phyloP scores from a whole-genome alignment of 2,797 vertebrate species.

The Sebastes matsubarae region DNA sequence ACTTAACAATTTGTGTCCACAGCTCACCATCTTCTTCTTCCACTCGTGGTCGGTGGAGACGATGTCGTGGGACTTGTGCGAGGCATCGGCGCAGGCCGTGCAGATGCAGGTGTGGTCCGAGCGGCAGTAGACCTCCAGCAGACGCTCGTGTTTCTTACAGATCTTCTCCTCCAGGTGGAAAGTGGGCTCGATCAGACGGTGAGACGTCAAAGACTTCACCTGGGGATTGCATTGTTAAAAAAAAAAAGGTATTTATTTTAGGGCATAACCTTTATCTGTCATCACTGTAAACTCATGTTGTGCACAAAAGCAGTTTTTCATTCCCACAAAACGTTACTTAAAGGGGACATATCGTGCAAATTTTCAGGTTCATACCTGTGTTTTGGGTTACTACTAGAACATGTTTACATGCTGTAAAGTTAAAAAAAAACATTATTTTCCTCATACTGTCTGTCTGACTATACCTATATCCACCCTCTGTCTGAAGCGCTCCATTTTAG shows the following conservation, averaged over 20 bases:
- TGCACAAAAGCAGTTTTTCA: background rate
- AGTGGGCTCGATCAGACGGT: conserved; percentile 80
- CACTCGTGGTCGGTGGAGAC: conserved; percentile 80
- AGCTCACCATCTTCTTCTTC: conserved; percentile 82
- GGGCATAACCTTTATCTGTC: rapidly evolving
- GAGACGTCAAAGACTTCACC: conserved; percentile 72
- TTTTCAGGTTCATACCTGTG: too few species aligned
- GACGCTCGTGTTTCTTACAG: conserved; percentile 82
- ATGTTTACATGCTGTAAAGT: too few species aligned
- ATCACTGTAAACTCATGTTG: background rate
- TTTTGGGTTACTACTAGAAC: too few species aligned
- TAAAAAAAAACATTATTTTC: too few species aligned
- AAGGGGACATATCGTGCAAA: background rate
- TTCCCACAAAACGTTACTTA: background rate
- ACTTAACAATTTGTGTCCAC: background rate
- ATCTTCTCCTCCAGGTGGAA: conserved; percentile 82
- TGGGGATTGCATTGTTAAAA: background rate
- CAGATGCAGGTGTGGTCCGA: conserved; percentile 81
- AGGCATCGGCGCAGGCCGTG: conserved; percentile 68
- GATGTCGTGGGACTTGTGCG: conserved; percentile 79
- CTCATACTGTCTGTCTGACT: background rate
- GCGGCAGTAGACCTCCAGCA: conserved; percentile 83
- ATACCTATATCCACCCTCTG: background rate
- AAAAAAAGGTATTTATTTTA: background rate
- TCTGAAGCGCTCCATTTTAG: too few species aligned